Base-by-base conservation (phyloP, 2,797 vertebrate species). In the Poliocrania exsul region DNA sequence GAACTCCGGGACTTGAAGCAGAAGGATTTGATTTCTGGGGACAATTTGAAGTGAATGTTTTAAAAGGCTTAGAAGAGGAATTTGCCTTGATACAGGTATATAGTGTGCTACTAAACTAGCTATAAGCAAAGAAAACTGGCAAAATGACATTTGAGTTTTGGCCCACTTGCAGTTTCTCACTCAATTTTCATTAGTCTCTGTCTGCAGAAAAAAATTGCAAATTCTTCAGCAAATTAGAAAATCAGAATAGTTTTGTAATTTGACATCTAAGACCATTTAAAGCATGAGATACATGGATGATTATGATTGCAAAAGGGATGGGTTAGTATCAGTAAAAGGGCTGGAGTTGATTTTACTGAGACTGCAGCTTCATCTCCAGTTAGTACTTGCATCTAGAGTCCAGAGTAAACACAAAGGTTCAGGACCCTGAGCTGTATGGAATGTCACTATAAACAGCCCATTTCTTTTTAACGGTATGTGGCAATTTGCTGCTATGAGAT, bases 21-120 rank as follows among this genome's bases (percentile, higher is more conserved):
- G 97, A 98, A 82, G 99, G 98, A 89, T 99, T 99, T 98, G 98
- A 99, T 97, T 99, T 99, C 97, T 99, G 99, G 99, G 98, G 97
- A 72, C 98, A 98, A 96, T 97, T 99, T 92, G 98, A 99, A 98
- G 97, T 96, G 88, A 99, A 99, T 96, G 98, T 99, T 88, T 97
- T 98, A 92, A 97, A 98, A 93, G 98, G 99, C 25, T 78, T 99
- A 86, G 98, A 98, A 95, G 95, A 97, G 73, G 98, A 99, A 98
- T 98, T 97, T 88, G 97, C 98, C 81, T 98, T 97, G 92, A 96
- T 99, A 75, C 98, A 99, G 98, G 99, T 99, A 98, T 67, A 64
- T 88, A 78, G 66, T 44, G n/a, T 93, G 67, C 18, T 46, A 7
- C 50, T 81, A 25, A 74, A 66, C 11, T 33, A 81, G 11, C n/a